Base-by-base conservation (phyloP, 2,113 vertebrate genomes). In the Grus americana region DNA sequence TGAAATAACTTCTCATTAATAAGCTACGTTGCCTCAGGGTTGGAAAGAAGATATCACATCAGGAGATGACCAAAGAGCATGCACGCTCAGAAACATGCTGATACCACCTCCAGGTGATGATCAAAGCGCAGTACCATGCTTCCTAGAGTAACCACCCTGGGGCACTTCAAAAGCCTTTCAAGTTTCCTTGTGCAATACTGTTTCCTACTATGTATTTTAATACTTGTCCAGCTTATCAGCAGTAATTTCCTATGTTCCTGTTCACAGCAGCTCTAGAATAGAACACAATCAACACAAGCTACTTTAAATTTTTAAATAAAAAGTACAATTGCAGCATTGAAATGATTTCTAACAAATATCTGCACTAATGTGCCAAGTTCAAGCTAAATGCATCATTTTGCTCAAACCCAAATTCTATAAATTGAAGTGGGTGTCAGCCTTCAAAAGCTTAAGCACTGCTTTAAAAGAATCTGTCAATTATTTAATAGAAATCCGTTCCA, bases 391-490 rank as follows among this genome's bases (percentile, higher is more conserved):
- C 36, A 73, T 32, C 6, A 61, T 47, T 86, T 73, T 86, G 32
- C 63, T 93, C n/a, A 78, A 88, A 54, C 12, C 2, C 27, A 71
- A 55, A 91, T 93, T 89, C 68, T 76, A 6, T 78, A 90, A 92
- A 91, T 49, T 86, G 57, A 81, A 95, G 61, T 34, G 47, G 40
- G 26, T 81, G 73, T 92, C 80, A 84, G 57, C 26, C 47, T 81
- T 85, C 42, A 81, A 84, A 44, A 94, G 38, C n/a, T 87, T 89
- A 75, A 91, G 68, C 19, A 59, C 9, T 32, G 61, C 57, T 92
- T 91, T 80, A 63, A 78, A 94, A 89, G 86, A 71, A 32, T 50
- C 67, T 95, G 91, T 79, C 94, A 92, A 84, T 92, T 89, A 89
- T 84, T 96, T 52, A 86, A 95, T 20, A 91, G 57, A 92, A 42